Evolutionary conservation across 2,888 invertebrate genomes (phyloP).

Genomic region (Venustoraphidia nigricollis): DNA sequence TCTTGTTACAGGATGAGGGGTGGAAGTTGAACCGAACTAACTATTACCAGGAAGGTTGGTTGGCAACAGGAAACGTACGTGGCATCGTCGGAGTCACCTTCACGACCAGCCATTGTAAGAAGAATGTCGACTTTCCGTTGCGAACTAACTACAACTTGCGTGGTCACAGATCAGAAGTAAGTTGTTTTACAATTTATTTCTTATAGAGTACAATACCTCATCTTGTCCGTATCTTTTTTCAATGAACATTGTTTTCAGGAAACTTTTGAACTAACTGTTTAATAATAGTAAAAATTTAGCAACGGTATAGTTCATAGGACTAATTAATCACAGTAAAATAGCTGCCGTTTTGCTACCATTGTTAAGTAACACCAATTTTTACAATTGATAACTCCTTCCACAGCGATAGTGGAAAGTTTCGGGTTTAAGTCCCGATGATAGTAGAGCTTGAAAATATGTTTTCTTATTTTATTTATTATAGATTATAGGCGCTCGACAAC

Average conservation of each 20-base stretch:
- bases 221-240: slow-evolving; percentile 1
- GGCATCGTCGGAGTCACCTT: slow-evolving; percentile 94
- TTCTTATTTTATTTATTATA: no score
- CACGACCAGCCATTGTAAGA: slow-evolving; percentile 84
- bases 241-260: neutral
- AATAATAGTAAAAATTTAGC: no score
- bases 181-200: slow-evolving; percentile 16
- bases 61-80: slow-evolving; percentile 86
- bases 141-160: slow-evolving; percentile 94
- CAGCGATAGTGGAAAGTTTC: no score
- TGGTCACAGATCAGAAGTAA: slow-evolving; percentile 90
- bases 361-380: no score
- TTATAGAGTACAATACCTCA: neutral
- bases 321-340: no score
- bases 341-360: no score
- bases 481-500: no score
- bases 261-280: neutral
- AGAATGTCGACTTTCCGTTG: slow-evolving; percentile 70
- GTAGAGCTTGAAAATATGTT: no score
- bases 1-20: slow-evolving; percentile 62
- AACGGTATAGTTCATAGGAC: no score
- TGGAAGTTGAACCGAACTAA: slow-evolving; percentile 91
- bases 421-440: no score
- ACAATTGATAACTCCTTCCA: no score
- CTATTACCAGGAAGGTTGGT: slow-evolving; percentile 96